Conservation (phyloP, 2,797 vertebrate species). For the Helarctos malayanus region DNA sequence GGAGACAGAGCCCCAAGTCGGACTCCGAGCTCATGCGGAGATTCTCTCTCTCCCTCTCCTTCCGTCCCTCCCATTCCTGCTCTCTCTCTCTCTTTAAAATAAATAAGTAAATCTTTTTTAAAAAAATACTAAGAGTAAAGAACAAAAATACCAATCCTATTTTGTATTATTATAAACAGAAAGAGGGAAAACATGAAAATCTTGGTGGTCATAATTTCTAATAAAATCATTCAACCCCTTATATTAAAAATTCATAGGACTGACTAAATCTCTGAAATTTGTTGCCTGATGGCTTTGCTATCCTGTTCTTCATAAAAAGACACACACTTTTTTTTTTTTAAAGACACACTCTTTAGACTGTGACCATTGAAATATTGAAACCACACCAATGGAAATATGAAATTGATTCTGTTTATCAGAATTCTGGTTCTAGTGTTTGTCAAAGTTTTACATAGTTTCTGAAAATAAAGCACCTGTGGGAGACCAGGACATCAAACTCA, state of each 20-base stretch:
- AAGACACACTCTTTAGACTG: not conserved
- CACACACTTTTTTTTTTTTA: not conserved
- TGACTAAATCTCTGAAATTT: not conserved
- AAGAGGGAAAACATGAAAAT: not conserved
- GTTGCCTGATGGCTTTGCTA: not conserved
- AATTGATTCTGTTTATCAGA: not conserved
- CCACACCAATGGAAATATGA: not conserved
- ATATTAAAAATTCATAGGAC: not conserved
- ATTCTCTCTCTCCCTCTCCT: not conserved
- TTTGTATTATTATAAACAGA: not conserved
- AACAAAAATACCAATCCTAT: not conserved
- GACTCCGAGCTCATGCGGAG: not conserved
- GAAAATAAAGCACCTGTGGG: not conserved
- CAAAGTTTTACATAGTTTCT: not conserved
- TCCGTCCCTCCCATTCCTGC: not conserved
- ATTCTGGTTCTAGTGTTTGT: not conserved
- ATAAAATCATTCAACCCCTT: not conserved
- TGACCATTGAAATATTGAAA: not conserved
- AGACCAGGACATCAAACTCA: not conserved
- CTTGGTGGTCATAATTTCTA: not conserved
- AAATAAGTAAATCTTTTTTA: not conserved
- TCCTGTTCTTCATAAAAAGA: not conserved
- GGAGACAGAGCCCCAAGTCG: not conserved
- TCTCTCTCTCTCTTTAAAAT: not conserved
- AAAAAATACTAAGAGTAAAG: not conserved